Conservation (phyloP, 1,140 invertebrate species). For the Mercenaria mercenaria region DNA sequence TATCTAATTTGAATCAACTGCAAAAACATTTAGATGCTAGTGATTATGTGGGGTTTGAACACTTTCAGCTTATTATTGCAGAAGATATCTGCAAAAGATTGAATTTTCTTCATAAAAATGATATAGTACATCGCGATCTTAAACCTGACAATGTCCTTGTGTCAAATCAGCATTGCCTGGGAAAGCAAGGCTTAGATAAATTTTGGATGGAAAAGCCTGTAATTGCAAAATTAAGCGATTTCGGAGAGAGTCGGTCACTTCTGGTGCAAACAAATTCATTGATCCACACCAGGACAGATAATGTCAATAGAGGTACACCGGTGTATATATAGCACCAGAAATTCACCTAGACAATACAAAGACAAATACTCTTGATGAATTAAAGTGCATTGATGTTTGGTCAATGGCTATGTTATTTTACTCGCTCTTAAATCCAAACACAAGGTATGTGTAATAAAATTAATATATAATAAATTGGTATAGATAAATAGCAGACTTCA, state of each 20-base stretch:
- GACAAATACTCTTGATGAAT: not conserved
- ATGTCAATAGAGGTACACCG: slow-evolving; percentile 24
- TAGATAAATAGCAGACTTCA: slow-evolving; percentile 1
- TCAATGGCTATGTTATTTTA: not conserved
- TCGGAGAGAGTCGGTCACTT: slow-evolving; percentile 18
- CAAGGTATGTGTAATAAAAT: not conserved
- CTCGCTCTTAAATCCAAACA: slow-evolving; percentile 16
- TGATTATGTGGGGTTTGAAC: slow-evolving; percentile 11
- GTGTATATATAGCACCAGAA: not conserved
- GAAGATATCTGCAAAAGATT: not conserved
- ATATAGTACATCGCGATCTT: slow-evolving; percentile 13
- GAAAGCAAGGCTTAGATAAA: slow-evolving; percentile 5
- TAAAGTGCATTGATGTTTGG: not conserved
- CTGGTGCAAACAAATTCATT: slow-evolving; percentile 11
- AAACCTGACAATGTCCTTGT: slow-evolving; percentile 37
- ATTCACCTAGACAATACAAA: not conserved
- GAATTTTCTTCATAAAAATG: slow-evolving; percentile 4
- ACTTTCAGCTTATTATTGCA: slow-evolving; percentile 5
- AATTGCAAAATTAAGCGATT: slow-evolving; percentile 10
- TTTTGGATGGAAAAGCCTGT: not conserved
- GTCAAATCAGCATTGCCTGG: slow-evolving; percentile 18
- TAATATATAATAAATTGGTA: slow-evolving; percentile 2
- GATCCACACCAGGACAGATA: slow-evolving; percentile 25
- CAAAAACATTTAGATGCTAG: not conserved
- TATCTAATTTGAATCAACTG: slow-evolving; percentile 10